These are phyloP conservation scores for Indri indri DNA, from an alignment of 2,113 vertebrate genomes.

Conservation along the genomic window DNA sequence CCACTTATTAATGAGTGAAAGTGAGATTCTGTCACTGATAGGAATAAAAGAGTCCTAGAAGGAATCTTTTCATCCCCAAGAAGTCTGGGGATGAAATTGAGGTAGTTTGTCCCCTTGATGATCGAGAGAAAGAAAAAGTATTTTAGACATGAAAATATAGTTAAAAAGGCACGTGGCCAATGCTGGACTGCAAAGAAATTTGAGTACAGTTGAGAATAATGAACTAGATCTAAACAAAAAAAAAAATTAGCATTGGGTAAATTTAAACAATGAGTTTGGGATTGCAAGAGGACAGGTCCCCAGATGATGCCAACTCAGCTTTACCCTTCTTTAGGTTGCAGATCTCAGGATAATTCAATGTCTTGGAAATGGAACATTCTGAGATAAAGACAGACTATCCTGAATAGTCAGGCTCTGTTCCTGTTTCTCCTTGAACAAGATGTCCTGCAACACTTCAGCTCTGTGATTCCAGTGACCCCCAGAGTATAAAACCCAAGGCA, in stretches of 20 bases:
- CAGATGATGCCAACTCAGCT: background rate
- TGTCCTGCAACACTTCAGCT: background rate
- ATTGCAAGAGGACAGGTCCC: background rate
- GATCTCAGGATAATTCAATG: background rate
- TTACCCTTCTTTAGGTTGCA: background rate
- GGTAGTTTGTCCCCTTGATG: background rate
- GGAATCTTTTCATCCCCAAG: too few species aligned
- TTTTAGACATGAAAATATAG: background rate
- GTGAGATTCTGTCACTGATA: background rate
- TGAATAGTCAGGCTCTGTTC: background rate
- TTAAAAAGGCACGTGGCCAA: background rate
- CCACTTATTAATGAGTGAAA: background rate
- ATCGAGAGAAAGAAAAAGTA: background rate
- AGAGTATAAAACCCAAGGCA: background rate
- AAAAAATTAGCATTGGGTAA: fast-evolving
- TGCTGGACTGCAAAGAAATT: background rate
- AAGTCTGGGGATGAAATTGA: background rate
- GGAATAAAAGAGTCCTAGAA: background rate
- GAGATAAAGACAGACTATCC: background rate
- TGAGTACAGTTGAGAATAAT: background rate
- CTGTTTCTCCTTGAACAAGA: background rate
- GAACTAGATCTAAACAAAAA: background rate
- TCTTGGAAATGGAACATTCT: background rate
- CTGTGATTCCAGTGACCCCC: background rate
- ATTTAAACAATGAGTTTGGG: background rate